Evolutionary conservation across 2,888 invertebrate genomes (phyloP).

Genomic region (Liopterus haemorrhoidalis): DNA sequence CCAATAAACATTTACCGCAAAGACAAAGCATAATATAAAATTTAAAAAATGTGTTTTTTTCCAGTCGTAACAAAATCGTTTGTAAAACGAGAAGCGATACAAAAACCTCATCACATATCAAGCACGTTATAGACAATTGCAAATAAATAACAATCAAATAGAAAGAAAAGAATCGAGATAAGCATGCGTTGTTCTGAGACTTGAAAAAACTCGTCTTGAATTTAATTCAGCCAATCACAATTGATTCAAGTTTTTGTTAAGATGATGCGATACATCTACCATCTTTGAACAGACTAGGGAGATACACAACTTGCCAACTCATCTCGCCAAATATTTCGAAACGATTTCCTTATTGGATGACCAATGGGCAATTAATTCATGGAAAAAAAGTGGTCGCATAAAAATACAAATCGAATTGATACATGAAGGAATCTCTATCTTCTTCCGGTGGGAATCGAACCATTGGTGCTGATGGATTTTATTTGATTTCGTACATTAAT

Average conservation of each 20-base stretch:
- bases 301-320: not conserved
- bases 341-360: slow-evolving; percentile 19
- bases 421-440: slow-evolving; percentile 3
- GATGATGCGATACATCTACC: not conserved
- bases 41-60: too few species aligned
- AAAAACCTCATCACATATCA: slow-evolving; percentile 15
- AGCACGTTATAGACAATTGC: slow-evolving; percentile 21
- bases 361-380: slow-evolving; percentile 16
- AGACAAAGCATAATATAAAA: too few species aligned
- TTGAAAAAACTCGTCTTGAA: slow-evolving; percentile 42
- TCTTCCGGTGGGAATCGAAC: slow-evolving; percentile 17
- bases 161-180: slow-evolving; percentile 25
- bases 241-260: slow-evolving; percentile 36
- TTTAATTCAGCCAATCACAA: slow-evolving; percentile 43
- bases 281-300: too few species aligned
- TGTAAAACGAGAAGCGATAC: slow-evolving; percentile 13
- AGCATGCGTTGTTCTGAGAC: slow-evolving; percentile 23
- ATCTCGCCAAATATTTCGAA: slow-evolving; percentile 8
- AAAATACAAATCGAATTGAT: slow-evolving; percentile 17
- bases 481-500: too few species aligned
- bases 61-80: slow-evolving; percentile 15
- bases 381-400: slow-evolving; percentile 18
- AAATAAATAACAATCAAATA: slow-evolving; percentile 29
- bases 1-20: too few species aligned
- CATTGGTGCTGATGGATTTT: too few species aligned